Percentiles rank a stretch among this genome's conserved stretches.
These are phyloP conservation scores for Galeruca laticollis DNA, from an alignment of 2,888 invertebrate genomes.

Conservation along the genomic window DNA sequence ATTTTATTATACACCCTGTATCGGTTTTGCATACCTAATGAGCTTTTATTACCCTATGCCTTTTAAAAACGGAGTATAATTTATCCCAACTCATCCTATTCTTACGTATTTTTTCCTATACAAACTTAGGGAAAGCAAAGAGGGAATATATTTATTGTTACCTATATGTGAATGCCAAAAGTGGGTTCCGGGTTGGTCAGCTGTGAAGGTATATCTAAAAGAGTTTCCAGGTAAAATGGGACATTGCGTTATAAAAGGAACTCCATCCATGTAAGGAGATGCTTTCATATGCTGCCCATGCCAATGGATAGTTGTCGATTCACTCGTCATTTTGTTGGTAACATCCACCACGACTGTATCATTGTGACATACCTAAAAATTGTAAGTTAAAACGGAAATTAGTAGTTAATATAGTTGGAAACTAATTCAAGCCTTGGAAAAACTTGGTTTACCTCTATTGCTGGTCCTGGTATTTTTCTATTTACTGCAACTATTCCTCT, in stretches of 20 bases:
- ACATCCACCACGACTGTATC: constrained; percentile 88
- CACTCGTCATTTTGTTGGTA: constrained; percentile 81
- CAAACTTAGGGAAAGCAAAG: too few relatives aligned
- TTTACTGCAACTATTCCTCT: constrained; percentile 84
- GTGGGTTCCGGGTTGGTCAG: constrained; percentile 82
- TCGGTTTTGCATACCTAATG: too few relatives aligned
- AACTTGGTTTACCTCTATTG: constrained; percentile 76
- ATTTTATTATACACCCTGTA: too few relatives aligned
- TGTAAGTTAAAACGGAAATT: constrained; percentile 40
- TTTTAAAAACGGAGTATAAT: too few relatives aligned
- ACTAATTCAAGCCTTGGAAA: not conserved
- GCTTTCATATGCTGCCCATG: constrained; percentile 87
- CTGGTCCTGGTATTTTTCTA: constrained; percentile 88
- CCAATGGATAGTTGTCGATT: constrained; percentile 91
- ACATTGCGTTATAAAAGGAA: constrained; percentile 87
- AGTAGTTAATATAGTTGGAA: not conserved
- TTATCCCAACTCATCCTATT: too few relatives aligned
- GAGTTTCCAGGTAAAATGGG: constrained; percentile 82
- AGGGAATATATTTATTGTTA: constrained; percentile 49
- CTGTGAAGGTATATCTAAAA: constrained; percentile 82
- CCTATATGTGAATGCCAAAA: constrained; percentile 86
- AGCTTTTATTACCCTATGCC: too few relatives aligned
- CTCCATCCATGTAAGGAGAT: constrained; percentile 90
- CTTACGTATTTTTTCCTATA: too few relatives aligned
- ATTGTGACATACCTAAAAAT: constrained; percentile 82